Conservation (phyloP, 2,888 invertebrate genomes). For the Eupithecia vulgata region DNA sequence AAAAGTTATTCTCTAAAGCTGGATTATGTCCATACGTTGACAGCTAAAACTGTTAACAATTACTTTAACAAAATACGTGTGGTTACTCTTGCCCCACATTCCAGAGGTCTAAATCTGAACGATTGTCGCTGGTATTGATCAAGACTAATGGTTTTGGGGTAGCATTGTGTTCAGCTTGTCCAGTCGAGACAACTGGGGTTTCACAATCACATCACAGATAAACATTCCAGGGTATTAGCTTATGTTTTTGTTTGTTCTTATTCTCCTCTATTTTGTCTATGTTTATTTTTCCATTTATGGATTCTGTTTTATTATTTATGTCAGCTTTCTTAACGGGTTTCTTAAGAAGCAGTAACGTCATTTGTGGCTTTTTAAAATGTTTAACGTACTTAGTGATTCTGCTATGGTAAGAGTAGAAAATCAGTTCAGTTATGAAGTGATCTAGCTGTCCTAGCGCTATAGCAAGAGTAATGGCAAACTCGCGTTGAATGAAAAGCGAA, state of each 20-base stretch:
- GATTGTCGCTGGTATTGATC: constrained; percentile 46
- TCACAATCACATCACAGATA: not conserved
- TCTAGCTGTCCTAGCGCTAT: constrained; percentile 16
- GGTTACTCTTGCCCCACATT: constrained; percentile 34
- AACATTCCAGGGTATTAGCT: not conserved
- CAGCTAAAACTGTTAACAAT: constrained; percentile 33
- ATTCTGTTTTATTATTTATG: not conserved
- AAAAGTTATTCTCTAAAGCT: constrained; percentile 11
- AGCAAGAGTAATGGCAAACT: constrained; percentile 33
- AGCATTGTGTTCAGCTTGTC: constrained; percentile 19
- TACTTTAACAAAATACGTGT: constrained; percentile 42
- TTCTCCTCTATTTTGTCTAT: not conserved
- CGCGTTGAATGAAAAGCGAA: constrained; percentile 37
- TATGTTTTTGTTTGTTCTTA: not conserved
- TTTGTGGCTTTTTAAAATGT: not conserved
- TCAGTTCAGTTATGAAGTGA: constrained; percentile 1
- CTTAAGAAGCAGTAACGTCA: not conserved
- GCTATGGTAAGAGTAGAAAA: not conserved
- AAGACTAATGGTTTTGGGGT: constrained; percentile 44
- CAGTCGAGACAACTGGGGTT: constrained; percentile 3
- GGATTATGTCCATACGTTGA: constrained; percentile 34
- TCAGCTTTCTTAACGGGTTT: not conserved
- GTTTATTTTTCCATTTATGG: too few relatives aligned
- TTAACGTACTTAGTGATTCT: not conserved
- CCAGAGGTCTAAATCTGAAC: constrained; percentile 44